Percentiles rank a stretch among this genome's conserved stretches.
phyloP scores from a whole-genome alignment of 2,797 vertebrate genomes.

The Salarias fasciatus region DNA sequence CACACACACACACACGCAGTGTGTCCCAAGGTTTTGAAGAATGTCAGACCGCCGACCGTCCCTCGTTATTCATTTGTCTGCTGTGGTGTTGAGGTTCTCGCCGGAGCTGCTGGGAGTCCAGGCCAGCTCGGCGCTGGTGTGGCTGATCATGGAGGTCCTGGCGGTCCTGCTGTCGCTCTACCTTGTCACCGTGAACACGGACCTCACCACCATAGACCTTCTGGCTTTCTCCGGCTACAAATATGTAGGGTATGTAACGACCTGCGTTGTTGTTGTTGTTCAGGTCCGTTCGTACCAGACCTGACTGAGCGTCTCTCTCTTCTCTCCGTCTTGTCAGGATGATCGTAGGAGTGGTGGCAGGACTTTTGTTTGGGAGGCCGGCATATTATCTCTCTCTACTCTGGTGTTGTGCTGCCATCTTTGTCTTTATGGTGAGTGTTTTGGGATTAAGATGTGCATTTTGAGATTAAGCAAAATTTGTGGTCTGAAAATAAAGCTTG shows the following conservation, averaged over 20 bases:
- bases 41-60: no score
- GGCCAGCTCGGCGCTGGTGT: slow-evolving; percentile 92
- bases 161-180: slow-evolving; percentile 90
- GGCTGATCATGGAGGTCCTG: slow-evolving; percentile 91
- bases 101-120: slow-evolving; percentile 93
- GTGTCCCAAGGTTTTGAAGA: no score
- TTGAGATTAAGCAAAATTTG: no score
- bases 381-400: slow-evolving; percentile 89
- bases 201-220: slow-evolving; percentile 92
- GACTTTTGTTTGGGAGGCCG: slow-evolving; percentile 88
- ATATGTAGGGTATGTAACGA: slow-evolving; percentile 88
- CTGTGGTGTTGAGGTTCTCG: slow-evolving; percentile 83
- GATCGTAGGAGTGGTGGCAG: slow-evolving; percentile 88
- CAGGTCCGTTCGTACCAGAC: background rate
- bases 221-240: slow-evolving; percentile 94
- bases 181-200: slow-evolving; percentile 89
- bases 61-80: no score
- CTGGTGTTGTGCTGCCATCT: slow-evolving; percentile 90
- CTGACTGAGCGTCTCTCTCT: background rate
- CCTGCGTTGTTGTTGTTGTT: background rate
- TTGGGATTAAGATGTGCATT: no score
- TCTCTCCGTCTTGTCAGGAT: slow-evolving; percentile 80
- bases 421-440: slow-evolving; percentile 90
- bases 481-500: no score
- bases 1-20: no score